Percentiles rank a stretch among this genome's conserved stretches.
Evolutionary conservation across 2,888 invertebrate genomes (phyloP).

Genomic region (Julus scanicus): DNA sequence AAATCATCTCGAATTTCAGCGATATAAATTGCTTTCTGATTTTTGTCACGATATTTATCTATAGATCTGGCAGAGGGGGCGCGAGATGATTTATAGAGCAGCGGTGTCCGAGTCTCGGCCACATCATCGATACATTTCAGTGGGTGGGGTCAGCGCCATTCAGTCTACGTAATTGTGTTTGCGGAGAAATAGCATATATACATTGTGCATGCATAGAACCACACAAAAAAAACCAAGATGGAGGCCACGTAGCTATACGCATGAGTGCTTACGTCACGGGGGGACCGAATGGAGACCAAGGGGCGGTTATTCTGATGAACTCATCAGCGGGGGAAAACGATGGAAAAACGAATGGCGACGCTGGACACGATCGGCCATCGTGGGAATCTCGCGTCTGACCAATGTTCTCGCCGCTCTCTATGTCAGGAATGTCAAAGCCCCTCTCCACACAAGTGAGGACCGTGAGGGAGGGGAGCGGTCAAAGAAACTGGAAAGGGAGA

Average conservation of each 20-base stretch:
- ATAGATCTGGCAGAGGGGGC: not conserved
- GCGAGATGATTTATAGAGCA: not conserved
- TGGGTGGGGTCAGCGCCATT: not conserved
- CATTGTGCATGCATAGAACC: not conserved
- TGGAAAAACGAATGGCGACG: slow-evolving; percentile 30
- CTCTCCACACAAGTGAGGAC: slow-evolving; percentile 16
- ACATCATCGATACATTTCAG: slow-evolving; percentile 32
- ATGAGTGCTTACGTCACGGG: not conserved
- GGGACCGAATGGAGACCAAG: slow-evolving; percentile 1
- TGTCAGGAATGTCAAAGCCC: slow-evolving; percentile 51
- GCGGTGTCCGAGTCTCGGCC: not conserved
- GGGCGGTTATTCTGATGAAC: slow-evolving; percentile 14
- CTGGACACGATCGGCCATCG: slow-evolving; percentile 32
- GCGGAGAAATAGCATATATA: too few relatives aligned
- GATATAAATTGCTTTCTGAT: slow-evolving; percentile 30
- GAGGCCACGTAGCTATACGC: not conserved
- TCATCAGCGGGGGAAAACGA: not conserved
- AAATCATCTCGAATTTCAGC: not conserved
- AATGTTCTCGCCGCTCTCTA: not conserved
- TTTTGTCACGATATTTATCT: slow-evolving; percentile 8
- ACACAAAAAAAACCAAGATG: not conserved
- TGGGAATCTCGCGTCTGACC: slow-evolving; percentile 48
- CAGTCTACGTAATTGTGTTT: not conserved
- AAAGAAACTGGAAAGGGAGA: not conserved
- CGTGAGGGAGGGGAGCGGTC: not conserved